Base-by-base conservation (phyloP, 2,113 vertebrate genomes). In the Hippolais icterina region DNA sequence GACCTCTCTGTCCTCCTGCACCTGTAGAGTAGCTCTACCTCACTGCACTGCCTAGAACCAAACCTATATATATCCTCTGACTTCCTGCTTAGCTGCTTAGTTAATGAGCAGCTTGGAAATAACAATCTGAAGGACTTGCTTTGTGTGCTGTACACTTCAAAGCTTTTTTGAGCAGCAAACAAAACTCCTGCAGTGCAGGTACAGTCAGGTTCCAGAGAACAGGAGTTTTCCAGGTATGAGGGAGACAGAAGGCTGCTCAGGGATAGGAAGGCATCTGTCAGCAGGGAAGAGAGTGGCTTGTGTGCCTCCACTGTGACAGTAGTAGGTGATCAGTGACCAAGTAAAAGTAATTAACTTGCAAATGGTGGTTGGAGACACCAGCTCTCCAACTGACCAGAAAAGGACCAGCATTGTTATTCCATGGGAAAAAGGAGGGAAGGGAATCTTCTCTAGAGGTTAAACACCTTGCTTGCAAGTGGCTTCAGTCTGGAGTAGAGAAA, bases 81-180 rank as follows among this genome's bases (percentile, higher is more conserved):
- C 35, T 94, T 77, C 56, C 68, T 81, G 39, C 15, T 93, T 52
- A 52, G 80, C 69, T 82, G 80, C 65, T 54, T 68, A 29, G 80
- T 89, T 95, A 96, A 91, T 0, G 2, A 89, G 69, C 93, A 91
- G 68, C n/a, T 82, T 87, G 87, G 65, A 92, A 93, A 83, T 54
- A 90, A 66, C 52, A 90, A 18, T 90, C 49, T 0, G 2, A 90
- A 52, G 15, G 80, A 77, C 56, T 92, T 2, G 7, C 44, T 94
- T 86, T 69, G 42, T 92, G 83, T 20, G 2, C 65, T 95, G 91
- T 95, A 75, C 69, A 87, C 65, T 94, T 96, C 93, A 94, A 95
- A 79, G 91, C 15, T 86, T 78, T 93, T 90, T 50, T 59, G 39
- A 92, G 83, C 80, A 87, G 77, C 87, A 89, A 82, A 92, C 83